Evolutionary conservation across 2,888 invertebrate genomes (phyloP).

Genomic region (Leptopilina myrica): DNA sequence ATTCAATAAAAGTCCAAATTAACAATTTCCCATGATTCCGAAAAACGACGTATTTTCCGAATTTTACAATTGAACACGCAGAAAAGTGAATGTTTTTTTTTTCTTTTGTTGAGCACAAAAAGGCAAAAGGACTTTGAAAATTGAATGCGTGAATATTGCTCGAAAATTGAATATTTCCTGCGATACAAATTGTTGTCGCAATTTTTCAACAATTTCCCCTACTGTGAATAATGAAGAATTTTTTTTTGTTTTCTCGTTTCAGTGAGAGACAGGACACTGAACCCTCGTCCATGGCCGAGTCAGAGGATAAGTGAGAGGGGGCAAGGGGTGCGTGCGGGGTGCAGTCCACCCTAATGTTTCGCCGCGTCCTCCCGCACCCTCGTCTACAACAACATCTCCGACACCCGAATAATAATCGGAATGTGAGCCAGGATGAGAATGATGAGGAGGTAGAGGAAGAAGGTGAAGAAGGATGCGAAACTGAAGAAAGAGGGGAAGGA

Average conservation of each 20-base stretch:
- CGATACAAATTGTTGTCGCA: neutral
- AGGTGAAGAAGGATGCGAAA: conserved; percentile 50
- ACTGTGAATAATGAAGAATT: neutral
- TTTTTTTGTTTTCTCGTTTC: conserved; percentile 44
- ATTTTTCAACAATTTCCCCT: neutral
- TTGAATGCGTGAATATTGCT: neutral
- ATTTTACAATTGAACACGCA: too few species aligned
- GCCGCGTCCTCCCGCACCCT: conserved; percentile 70
- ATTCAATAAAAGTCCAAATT: too few species aligned
- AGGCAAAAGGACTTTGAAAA: neutral
- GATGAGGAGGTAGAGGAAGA: conserved; percentile 37
- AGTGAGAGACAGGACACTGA: conserved; percentile 74
- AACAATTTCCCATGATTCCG: too few species aligned
- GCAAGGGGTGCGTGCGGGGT: conserved; percentile 71
- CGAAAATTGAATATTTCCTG: neutral
- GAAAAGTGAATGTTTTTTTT: too few species aligned
- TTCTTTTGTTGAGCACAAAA: neutral
- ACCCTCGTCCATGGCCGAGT: conserved; percentile 65
- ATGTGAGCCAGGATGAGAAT: conserved; percentile 52
- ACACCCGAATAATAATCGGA: conserved; percentile 42
- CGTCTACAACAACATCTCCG: conserved; percentile 55
- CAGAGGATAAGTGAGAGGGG: conserved; percentile 75
- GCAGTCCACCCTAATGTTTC: conserved; percentile 67
- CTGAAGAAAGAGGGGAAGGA: conserved; percentile 48
- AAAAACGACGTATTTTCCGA: too few species aligned